These are phyloP conservation scores for Gonioctena quinquepunctata DNA, from an alignment of 1,140 invertebrate species.

Conservation along the genomic window DNA sequence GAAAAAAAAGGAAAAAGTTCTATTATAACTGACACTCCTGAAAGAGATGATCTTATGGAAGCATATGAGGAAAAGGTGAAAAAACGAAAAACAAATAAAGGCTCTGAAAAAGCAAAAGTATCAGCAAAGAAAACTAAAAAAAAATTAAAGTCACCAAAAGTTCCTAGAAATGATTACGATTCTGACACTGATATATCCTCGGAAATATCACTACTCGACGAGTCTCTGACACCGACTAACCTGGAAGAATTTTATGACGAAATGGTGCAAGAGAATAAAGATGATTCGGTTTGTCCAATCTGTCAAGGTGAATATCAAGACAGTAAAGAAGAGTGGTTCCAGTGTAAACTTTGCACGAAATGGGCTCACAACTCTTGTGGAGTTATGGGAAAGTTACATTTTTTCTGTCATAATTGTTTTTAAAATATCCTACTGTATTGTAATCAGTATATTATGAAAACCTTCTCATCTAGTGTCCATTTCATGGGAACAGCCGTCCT, in stretches of 20 bases:
- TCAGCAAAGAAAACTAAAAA: background rate
- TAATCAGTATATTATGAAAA: background rate
- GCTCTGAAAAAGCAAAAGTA: background rate
- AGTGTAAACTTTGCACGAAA: background rate
- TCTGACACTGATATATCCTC: background rate
- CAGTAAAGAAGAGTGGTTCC: slow-evolving; percentile 1
- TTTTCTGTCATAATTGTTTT: slow-evolving; percentile 1
- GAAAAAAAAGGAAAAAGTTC: background rate
- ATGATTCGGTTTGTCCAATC: background rate
- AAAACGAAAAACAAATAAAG: background rate
- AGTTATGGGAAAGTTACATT: background rate
- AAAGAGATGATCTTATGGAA: background rate
- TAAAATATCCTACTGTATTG: background rate
- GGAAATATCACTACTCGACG: background rate
- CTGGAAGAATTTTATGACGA: background rate
- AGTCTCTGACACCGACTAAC: background rate
- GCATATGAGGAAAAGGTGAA: background rate
- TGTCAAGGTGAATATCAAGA: slow-evolving; percentile 3
- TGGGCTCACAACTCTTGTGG: slow-evolving; percentile 7
- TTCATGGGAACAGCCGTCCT: background rate
- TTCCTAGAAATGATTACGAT: background rate
- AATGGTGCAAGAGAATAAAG: background rate
- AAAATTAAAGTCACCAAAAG: background rate
- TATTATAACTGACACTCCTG: background rate
- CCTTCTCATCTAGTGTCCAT: background rate